Evolutionary conservation across 30 jellyfish, hydroid and myxozoan species (phyloP).

Genomic region (Haliclystus octoradiatus): DNA sequence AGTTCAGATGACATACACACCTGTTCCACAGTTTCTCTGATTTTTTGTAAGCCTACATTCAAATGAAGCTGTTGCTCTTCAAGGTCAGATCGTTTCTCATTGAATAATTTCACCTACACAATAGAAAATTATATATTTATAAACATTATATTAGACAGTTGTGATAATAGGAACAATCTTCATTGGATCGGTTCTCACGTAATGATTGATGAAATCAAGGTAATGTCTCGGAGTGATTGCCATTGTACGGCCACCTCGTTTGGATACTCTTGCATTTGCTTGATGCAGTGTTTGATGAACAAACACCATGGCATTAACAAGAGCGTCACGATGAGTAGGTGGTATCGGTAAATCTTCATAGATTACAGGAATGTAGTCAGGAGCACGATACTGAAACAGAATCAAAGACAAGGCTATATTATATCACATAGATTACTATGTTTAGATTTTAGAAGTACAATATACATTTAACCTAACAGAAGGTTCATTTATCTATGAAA

Average conservation of each 20-base stretch:
- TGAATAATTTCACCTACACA: conserved; percentile 69
- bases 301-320: conserved; percentile 97
- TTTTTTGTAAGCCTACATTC: conserved; percentile 94
- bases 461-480: no score
- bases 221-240: conserved; percentile 95
- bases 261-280: conserved; percentile 63
- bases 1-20: no score
- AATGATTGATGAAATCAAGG: conserved; percentile 93
- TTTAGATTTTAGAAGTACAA: no score
- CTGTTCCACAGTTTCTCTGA: conserved; percentile 94
- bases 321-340: conserved; percentile 94
- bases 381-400: conserved; percentile 70
- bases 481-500: no score
- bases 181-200: conserved; percentile 51
- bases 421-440: no score
- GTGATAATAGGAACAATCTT: not conserved
- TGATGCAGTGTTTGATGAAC: conserved; percentile 93
- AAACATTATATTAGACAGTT: not conserved
- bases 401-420: conserved; percentile 1
- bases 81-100: conserved; percentile 90
- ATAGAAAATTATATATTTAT: not conserved
- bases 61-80: conserved; percentile 97
- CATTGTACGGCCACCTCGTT: conserved; percentile 96
- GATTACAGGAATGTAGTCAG: conserved; percentile 87
- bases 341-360: conserved; percentile 88